phyloP scores from a whole-genome alignment of 37 sponge, comb jelly and placozoan species.

The Aplysina aerophoba region DNA sequence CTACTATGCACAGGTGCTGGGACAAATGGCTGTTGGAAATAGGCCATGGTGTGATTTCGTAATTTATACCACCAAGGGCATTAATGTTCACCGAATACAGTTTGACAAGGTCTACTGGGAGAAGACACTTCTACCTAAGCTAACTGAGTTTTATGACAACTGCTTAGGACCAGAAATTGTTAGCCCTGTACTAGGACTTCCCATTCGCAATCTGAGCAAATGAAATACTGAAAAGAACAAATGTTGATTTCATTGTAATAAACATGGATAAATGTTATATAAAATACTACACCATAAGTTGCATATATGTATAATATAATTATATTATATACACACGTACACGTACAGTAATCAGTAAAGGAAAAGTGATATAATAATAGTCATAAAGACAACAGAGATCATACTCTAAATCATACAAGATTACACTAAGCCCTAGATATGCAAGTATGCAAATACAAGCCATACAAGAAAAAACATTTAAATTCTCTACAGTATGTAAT shows the following conservation, averaged over 20 bases:
- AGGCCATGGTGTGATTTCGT: no score
- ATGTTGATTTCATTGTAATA: not conserved
- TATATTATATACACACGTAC: no score
- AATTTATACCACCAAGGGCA: not conserved
- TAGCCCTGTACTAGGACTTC: not conserved
- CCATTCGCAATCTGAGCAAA: not conserved
- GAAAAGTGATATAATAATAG: no score
- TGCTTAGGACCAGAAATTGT: not conserved
- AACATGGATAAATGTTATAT: not conserved
- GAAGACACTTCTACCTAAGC: not conserved
- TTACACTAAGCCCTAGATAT: no score
- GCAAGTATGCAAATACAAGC: no score
- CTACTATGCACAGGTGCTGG: constrained; percentile 40
- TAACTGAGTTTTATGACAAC: not conserved
- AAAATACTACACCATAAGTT: no score
- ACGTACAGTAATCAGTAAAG: no score
- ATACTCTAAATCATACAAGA: no score
- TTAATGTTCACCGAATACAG: constrained; percentile 3
- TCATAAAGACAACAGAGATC: no score
- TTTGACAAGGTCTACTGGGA: constrained; percentile 17
- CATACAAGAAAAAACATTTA: no score
- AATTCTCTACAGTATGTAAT: not conserved
- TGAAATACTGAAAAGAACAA: not conserved
- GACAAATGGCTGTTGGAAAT: constrained; percentile 42
- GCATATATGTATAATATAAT: no score